phyloP scores from a whole-genome alignment of 2,888 invertebrate species.

The Yponomeuta sedellus region DNA sequence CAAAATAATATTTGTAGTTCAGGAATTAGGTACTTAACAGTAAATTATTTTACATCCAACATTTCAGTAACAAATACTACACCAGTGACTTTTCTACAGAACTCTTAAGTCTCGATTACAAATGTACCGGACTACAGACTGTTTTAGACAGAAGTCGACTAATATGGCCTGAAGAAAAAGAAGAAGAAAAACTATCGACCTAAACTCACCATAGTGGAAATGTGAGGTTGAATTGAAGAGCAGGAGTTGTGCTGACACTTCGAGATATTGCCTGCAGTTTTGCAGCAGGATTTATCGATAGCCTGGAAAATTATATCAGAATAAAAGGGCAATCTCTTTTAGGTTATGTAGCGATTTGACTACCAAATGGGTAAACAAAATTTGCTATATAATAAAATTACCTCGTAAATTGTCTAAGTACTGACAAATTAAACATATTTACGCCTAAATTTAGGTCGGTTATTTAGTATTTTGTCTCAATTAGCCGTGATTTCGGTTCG shows the following conservation, averaged over 20 bases:
- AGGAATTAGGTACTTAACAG: too few species aligned
- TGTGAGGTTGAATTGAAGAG: constrained; percentile 58
- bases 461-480: not conserved
- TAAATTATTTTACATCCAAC: too few species aligned
- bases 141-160: not conserved
- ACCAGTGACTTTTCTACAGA: too few species aligned
- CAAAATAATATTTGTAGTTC: too few species aligned
- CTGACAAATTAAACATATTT: constrained; percentile 47
- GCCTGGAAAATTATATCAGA: constrained; percentile 38
- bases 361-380: not conserved
- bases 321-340: constrained; percentile 6
- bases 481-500: not conserved
- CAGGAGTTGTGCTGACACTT: constrained; percentile 41
- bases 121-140: too few species aligned
- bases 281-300: constrained; percentile 41
- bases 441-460: not conserved
- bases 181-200: not conserved
- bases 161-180: too few species aligned
- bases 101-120: too few species aligned
- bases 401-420: constrained; percentile 58
- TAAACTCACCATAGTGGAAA: constrained; percentile 56
- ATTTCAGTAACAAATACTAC: too few species aligned
- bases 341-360: constrained; percentile 16
- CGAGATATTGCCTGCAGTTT: constrained; percentile 38
- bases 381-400: constrained; percentile 22